phyloP scores from a whole-genome alignment of 2,113 vertebrate genomes.

The Larimichthys polyactis region DNA sequence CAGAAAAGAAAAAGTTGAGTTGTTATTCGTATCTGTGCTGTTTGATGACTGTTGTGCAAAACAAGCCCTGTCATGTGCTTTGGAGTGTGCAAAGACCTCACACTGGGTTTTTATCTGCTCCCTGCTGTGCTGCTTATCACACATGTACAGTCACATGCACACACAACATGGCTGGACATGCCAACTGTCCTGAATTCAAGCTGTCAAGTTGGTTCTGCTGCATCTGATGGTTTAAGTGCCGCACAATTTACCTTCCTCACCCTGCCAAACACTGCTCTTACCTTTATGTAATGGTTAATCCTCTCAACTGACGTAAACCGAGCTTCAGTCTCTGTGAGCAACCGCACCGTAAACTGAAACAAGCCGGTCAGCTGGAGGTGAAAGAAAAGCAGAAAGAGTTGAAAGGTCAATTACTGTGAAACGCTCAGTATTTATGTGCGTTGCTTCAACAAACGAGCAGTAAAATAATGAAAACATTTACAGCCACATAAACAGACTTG shows the following conservation, averaged over 20 bases:
- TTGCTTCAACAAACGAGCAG: neutral
- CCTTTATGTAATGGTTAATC: constrained; percentile 89
- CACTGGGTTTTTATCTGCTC: constrained; percentile 51
- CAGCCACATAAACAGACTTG: constrained; percentile 29
- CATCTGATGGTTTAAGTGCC: constrained; percentile 8
- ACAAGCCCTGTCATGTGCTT: constrained; percentile 53
- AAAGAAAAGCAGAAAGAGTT: constrained; percentile 21
- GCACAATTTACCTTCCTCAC: constrained; percentile 28
- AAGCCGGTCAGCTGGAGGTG: constrained; percentile 84
- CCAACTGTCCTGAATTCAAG: constrained; percentile 4
- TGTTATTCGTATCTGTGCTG: constrained; percentile 40
- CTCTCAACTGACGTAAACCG: constrained; percentile 90
- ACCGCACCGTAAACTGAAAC: constrained; percentile 88
- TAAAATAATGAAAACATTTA: constrained; percentile 30
- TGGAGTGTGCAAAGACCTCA: constrained; percentile 42
- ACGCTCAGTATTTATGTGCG: constrained; percentile 10
- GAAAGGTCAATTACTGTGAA: constrained; percentile 46
- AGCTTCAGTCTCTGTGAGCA: constrained; percentile 87
- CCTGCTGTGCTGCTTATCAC: constrained; percentile 34
- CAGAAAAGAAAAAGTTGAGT: constrained; percentile 20
- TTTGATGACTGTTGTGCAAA: constrained; percentile 57
- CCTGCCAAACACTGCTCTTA: constrained; percentile 55
- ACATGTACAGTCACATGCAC: constrained; percentile 17
- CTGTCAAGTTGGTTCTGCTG: constrained; percentile 2
- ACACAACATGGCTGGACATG: neutral